A percentile compares a stretch with the other conserved stretches of the same genome.
Evolutionary conservation across 2,797 vertebrate genomes (phyloP).

Genomic region (Knipowitschia caucasica): DNA sequence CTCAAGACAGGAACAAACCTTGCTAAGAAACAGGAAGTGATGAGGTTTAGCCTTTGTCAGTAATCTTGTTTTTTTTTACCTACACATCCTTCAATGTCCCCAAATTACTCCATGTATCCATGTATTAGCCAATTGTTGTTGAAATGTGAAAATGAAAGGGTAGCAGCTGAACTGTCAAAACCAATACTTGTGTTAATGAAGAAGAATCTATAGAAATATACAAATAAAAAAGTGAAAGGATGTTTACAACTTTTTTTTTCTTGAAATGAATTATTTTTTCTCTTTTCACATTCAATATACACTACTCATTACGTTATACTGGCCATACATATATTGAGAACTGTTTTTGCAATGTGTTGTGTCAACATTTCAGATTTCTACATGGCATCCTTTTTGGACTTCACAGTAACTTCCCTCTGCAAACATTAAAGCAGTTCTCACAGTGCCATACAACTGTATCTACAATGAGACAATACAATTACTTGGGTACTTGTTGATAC

Average conservation of each 20-base stretch:
- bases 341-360: conserved; percentile 19
- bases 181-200: background rate
- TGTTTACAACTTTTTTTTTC: too few species aligned
- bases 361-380: conserved; percentile 38
- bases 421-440: conserved; percentile 8
- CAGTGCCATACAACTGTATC: background rate
- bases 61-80: conserved; percentile 45
- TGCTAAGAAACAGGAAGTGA: conserved; percentile 79
- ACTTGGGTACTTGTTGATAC: background rate
- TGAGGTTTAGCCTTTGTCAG: conserved; percentile 58
- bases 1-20: conserved; percentile 78
- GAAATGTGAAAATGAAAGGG: background rate
- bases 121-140: background rate
- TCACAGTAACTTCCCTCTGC: conserved; percentile 55
- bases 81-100: conserved; percentile 20
- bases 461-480: background rate
- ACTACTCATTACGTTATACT: background rate
- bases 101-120: conserved; percentile 12
- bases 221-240: too few species aligned
- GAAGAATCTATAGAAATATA: too few species aligned
- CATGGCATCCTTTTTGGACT: conserved; percentile 22
- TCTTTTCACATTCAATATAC: too few species aligned
- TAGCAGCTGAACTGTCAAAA: background rate
- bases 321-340: background rate
- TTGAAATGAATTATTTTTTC: too few species aligned